phyloP scores from a whole-genome alignment of 2,797 vertebrate genomes.

The Muscicapa striata region DNA sequence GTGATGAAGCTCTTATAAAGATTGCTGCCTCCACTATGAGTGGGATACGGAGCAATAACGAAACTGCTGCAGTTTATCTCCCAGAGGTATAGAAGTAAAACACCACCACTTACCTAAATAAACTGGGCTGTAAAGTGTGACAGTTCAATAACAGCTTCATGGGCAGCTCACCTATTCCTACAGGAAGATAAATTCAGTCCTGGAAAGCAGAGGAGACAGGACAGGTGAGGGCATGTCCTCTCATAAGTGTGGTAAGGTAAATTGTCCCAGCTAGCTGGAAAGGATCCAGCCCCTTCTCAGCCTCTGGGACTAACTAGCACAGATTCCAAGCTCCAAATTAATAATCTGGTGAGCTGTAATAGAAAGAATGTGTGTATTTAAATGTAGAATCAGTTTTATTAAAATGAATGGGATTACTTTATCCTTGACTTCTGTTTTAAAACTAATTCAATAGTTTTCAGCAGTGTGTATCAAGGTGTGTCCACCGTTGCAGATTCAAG shows the following conservation, averaged over 20 bases:
- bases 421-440: neutral
- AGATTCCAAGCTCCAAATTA: neutral
- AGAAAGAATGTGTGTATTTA: neutral
- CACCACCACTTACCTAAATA: constrained; percentile 57
- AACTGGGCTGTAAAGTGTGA: constrained; percentile 54
- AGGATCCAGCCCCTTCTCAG: neutral
- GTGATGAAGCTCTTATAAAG: constrained; percentile 53
- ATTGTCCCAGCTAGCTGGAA: rapidly evolving
- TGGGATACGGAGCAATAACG: constrained; percentile 41
- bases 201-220: neutral
- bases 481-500: neutral
- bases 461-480: neutral
- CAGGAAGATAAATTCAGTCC: neutral
- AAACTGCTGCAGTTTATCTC: constrained; percentile 52
- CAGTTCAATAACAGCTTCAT: constrained; percentile 58
- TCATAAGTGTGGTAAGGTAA: neutral
- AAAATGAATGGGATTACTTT: neutral
- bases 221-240: neutral
- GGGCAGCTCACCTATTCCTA: neutral
- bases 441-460: neutral
- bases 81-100: constrained; percentile 64
- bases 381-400: neutral
- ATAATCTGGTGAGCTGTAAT: neutral
- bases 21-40: constrained; percentile 25
- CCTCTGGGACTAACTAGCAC: neutral